These are phyloP conservation scores for Plotosus lineatus DNA, from an alignment of 2,113 vertebrate species.

Conservation along the genomic window DNA sequence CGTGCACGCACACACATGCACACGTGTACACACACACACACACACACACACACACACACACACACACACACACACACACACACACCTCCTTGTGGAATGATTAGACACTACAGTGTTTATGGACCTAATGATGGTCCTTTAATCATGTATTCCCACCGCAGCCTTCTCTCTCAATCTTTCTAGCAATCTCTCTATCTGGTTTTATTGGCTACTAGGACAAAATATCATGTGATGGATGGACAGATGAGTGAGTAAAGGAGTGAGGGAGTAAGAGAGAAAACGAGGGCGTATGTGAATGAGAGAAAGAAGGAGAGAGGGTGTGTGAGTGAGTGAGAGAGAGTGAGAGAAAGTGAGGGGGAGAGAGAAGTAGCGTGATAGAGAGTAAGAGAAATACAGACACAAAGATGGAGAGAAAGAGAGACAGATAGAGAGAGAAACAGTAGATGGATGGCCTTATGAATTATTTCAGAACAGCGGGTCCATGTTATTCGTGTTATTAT, in stretches of 20 bases:
- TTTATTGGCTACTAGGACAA: neutral
- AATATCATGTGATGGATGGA: slow-evolving; percentile 9
- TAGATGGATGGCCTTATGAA: no score
- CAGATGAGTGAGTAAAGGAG: neutral
- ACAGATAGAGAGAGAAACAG: no score
- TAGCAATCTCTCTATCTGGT: neutral
- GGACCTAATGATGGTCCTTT: slow-evolving; percentile 14
- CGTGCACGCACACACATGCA: neutral
- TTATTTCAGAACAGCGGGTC: neutral
- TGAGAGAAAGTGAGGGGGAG: neutral
- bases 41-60: neutral
- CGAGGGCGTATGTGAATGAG: neutral
- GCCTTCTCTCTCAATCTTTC: neutral
- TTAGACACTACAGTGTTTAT: slow-evolving; percentile 11
- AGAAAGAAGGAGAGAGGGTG: no score
- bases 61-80: no score
- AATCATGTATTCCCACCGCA: neutral
- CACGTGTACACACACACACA: slow-evolving; percentile 17
- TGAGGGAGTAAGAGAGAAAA: slow-evolving; percentile 1
- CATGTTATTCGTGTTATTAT: neutral
- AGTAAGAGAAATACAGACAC: no score
- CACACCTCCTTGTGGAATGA: neutral
- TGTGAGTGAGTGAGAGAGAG: no score
- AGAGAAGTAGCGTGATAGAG: neutral
- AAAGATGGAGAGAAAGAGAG: no score